Evolutionary conservation across 2,797 vertebrate genomes (phyloP).

Genomic region (Yasuhikotakia modesta): DNA sequence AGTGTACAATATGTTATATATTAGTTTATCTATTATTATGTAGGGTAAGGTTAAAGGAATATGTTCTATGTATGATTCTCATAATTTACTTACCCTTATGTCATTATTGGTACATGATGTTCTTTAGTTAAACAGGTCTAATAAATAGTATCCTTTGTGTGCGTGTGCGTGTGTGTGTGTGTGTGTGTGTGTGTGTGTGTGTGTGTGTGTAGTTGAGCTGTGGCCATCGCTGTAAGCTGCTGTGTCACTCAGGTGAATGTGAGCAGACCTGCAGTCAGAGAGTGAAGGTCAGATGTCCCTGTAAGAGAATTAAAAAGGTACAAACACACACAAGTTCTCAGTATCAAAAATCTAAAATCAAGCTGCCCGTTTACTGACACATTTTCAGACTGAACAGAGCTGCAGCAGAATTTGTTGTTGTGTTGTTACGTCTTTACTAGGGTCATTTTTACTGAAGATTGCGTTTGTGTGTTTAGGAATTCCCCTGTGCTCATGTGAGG

Average conservation of each 20-base stretch:
- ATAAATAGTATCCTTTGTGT: too few relatives aligned
- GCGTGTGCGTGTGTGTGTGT: conserved; percentile 6
- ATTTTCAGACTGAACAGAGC: too few relatives aligned
- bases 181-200: conserved; percentile 42
- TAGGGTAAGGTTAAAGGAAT: too few relatives aligned
- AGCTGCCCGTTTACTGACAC: too few relatives aligned
- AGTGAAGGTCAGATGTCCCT: conserved; percentile 90
- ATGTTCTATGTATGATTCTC: too few relatives aligned
- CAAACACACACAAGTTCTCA: conserved; percentile 20
- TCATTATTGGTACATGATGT: too few relatives aligned
- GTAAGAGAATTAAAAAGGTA: conserved; percentile 94
- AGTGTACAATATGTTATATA: too few relatives aligned
- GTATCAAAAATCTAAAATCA: not conserved
- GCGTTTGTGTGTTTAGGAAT: conserved; percentile 75
- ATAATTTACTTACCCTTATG: too few relatives aligned
- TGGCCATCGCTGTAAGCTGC: conserved; percentile 91
- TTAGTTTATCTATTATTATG: too few relatives aligned
- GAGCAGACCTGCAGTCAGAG: conserved; percentile 86
- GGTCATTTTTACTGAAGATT: not conserved
- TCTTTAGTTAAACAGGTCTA: too few relatives aligned
- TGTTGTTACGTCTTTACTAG: not conserved
- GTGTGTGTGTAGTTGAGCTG: conserved; percentile 80
- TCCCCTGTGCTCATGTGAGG: conserved; percentile 77
- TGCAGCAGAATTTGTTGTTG: not conserved
- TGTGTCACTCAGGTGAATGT: conserved; percentile 87